Conservation (phyloP, 2,113 vertebrate species). For the Montifringilla adamsi region DNA sequence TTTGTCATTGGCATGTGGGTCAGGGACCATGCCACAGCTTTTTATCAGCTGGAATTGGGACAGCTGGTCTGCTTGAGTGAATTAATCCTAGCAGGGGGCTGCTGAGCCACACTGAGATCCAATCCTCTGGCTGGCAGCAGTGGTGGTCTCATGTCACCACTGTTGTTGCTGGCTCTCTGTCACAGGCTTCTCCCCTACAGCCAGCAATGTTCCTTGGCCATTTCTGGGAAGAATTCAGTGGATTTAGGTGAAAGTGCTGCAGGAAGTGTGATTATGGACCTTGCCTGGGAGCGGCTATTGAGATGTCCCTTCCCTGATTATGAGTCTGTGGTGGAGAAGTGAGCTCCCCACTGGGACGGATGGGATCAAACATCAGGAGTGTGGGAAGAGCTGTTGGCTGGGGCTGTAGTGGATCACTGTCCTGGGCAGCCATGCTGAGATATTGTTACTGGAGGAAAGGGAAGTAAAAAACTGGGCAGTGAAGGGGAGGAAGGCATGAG, state of each 20-base stretch:
- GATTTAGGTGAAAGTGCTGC: neutral
- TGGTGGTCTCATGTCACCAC: neutral
- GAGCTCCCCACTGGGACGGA: neutral
- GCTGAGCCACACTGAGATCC: neutral
- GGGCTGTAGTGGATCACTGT: neutral
- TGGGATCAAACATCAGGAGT: neutral
- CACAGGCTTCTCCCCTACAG: neutral
- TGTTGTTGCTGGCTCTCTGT: fast-evolving
- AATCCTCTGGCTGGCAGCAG: neutral
- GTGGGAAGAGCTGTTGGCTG: neutral
- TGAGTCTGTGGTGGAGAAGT: neutral
- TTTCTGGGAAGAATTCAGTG: neutral
- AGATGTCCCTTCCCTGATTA: neutral
- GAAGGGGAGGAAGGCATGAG: neutral
- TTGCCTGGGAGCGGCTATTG: neutral
- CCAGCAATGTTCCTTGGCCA: neutral
- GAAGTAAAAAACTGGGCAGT: neutral
- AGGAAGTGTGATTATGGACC: neutral
- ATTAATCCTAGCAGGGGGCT: neutral
- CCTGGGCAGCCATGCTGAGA: neutral
- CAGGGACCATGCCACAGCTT: neutral
- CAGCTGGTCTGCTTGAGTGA: neutral
- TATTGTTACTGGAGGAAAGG: neutral
- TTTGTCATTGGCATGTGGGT: neutral
- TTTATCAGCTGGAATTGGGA: neutral